phyloP scores from a whole-genome alignment of 2,113 vertebrate species.

The Hemichromis elongatus region DNA sequence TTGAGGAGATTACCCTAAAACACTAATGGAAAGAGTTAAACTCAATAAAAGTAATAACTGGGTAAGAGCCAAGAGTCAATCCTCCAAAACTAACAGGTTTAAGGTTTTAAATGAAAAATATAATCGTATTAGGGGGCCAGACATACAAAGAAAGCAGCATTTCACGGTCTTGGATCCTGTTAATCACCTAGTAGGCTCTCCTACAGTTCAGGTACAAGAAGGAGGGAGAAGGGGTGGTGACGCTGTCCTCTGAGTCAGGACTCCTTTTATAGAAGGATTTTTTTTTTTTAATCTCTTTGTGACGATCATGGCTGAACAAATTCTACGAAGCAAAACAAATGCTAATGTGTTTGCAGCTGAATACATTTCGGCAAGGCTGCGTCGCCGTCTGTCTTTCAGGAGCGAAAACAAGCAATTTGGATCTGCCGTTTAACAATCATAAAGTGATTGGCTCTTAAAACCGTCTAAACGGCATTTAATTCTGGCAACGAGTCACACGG shows the following conservation, averaged over 20 bases:
- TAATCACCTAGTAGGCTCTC: slow-evolving; percentile 60
- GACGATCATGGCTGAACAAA: slow-evolving; percentile 29
- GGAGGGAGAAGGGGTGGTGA: background rate
- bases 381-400: background rate
- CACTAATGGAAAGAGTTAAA: slow-evolving; percentile 47
- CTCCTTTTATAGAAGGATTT: slow-evolving; percentile 20
- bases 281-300: slow-evolving; percentile 15
- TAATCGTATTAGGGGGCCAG: slow-evolving; percentile 69
- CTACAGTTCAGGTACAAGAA: slow-evolving; percentile 53
- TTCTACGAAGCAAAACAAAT: slow-evolving; percentile 37
- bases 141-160: slow-evolving; percentile 56
- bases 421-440: slow-evolving; percentile 12
- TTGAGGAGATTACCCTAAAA: slow-evolving; percentile 24
- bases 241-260: slow-evolving; percentile 27
- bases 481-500: slow-evolving; percentile 8
- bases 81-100: slow-evolving; percentile 74
- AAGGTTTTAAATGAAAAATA: slow-evolving; percentile 68
- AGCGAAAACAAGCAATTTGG: slow-evolving; percentile 1
- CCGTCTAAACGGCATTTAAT: slow-evolving; percentile 11
- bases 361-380: slow-evolving; percentile 4
- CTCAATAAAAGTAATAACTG: slow-evolving; percentile 58
- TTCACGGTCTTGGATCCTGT: slow-evolving; percentile 58
- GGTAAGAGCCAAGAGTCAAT: slow-evolving; percentile 65
- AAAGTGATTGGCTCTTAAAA: slow-evolving; percentile 42
- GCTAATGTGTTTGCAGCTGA: slow-evolving; percentile 34